phyloP scores from a whole-genome alignment of 2,888 invertebrate genomes.

The Pogonocherus hispidulus region DNA sequence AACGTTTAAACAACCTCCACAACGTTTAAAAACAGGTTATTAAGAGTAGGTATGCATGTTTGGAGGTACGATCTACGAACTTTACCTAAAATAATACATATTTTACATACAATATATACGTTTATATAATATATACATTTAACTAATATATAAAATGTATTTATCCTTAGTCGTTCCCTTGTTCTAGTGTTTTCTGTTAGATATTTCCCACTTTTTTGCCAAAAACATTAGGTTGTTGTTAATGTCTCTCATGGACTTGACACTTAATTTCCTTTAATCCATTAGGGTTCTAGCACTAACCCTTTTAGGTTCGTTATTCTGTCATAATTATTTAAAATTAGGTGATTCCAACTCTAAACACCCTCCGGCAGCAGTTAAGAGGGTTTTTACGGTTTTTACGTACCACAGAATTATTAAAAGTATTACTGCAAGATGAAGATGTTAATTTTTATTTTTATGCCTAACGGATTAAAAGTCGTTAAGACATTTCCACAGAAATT shows the following conservation, averaged over 20 bases:
- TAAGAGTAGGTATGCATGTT: too few species aligned
- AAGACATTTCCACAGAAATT: conserved; percentile 17
- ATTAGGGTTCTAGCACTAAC: neutral
- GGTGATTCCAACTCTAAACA: neutral
- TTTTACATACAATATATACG: too few species aligned
- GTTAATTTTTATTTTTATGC: conserved; percentile 20
- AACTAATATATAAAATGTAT: too few species aligned
- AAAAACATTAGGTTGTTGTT: too few species aligned
- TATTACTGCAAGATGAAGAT: conserved; percentile 16
- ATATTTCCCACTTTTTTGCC: too few species aligned
- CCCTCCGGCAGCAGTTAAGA: neutral
- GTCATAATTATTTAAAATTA: neutral
- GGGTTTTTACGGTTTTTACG: neutral
- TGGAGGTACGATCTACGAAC: too few species aligned
- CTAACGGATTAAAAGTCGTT: conserved; percentile 25
- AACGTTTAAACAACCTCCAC: too few species aligned
- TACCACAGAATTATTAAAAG: neutral
- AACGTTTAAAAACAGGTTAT: too few species aligned
- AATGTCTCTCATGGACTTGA: neutral
- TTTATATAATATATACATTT: too few species aligned
- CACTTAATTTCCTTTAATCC: neutral
- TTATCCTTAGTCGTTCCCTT: too few species aligned
- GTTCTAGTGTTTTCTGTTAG: too few species aligned
- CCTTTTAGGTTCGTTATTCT: neutral
- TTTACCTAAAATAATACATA: too few species aligned